Evolutionary conservation across 2,888 invertebrate species (phyloP), one percentile per base, ranked within the genome.

Genomic region (Hanleya hanleyi): DNA sequence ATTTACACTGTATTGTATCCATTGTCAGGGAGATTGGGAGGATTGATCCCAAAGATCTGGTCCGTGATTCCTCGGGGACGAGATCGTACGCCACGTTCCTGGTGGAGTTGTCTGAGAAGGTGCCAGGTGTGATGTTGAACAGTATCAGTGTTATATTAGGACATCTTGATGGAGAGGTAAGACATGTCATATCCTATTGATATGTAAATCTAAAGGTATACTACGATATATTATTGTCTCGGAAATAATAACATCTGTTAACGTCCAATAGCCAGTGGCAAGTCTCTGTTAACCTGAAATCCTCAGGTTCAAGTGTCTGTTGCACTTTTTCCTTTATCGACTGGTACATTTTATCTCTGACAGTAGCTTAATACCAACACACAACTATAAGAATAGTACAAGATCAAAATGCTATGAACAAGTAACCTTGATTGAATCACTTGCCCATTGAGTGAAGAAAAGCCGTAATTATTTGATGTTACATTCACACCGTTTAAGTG

Each of bases 101-200:
- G n/a, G 89, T 93, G 6, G 94, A 94, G 85, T 91, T 94, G 26
- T 93, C 94, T 5, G 93, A 93, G 83, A 92, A 92, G 71, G 87
- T 93, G 70, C 94, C 94, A 0, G 92, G 92, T 61, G 92, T 93
- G 72, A 92, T 94, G 91, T 90, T 93, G 38, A 92, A 92, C 12
- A 93, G 92, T 70, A 93, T 94, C 51, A 92, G 93, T 50, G 92
- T 93, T n/a, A 88, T 94, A 69, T 91, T 93, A 72, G 91, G 92
- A 3, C 93, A 93, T 84, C 90, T 94, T 67, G 94, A 94, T 80
- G 93, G 87, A 73, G 92, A 92, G 86, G 90, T 90, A 70, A 69
- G 78, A 29, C 51, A 33, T 65, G 65, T 15, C 5, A n/a, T 26
- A 35, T 26, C 36, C 4, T 37, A n/a, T 41, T 41, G 47, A 41